Conservation (phyloP, 2,888 invertebrate species). For the Xylota segnis region DNA sequence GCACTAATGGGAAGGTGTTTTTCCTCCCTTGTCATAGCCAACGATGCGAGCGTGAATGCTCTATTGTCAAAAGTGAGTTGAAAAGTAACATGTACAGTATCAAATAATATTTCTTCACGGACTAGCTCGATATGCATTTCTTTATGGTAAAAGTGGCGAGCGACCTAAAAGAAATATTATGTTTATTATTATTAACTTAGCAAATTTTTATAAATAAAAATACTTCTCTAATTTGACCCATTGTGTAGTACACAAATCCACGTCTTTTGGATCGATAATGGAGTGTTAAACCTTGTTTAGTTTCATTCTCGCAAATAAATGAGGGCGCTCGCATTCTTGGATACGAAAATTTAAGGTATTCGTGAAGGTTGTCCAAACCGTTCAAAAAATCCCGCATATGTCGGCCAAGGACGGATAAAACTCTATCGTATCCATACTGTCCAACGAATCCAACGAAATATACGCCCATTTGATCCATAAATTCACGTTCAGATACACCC, state of each 20-base stretch:
- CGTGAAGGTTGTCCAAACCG: conserved; percentile 98
- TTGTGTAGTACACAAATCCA: conserved; percentile 98
- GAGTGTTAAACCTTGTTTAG: conserved; percentile 94
- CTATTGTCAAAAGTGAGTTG: conserved; percentile 97
- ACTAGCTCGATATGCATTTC: conserved; percentile 96
- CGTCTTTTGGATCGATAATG: conserved; percentile 97
- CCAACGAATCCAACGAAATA: conserved; percentile 97
- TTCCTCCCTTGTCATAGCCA: conserved; percentile 94
- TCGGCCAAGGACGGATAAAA: conserved; percentile 94
- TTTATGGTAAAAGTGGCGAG: conserved; percentile 96
- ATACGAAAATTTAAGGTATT: conserved; percentile 98
- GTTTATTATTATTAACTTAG: background rate
- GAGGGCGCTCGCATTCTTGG: conserved; percentile 96
- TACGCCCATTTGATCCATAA: conserved; percentile 97
- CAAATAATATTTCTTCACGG: conserved; percentile 93
- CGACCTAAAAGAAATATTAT: conserved; percentile 87
- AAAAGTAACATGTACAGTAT: conserved; percentile 97
- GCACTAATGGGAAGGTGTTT: conserved; percentile 95
- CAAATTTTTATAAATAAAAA: conserved; percentile 75
- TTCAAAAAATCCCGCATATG: conserved; percentile 98
- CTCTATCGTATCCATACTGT: conserved; percentile 97
- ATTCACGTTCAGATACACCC: conserved; percentile 93
- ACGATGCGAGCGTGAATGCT: conserved; percentile 93
- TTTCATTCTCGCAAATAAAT: conserved; percentile 98
- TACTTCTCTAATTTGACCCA: conserved; percentile 96